Base-by-base conservation (phyloP, 1,140 invertebrate genomes). In the Idris sp. region DNA sequence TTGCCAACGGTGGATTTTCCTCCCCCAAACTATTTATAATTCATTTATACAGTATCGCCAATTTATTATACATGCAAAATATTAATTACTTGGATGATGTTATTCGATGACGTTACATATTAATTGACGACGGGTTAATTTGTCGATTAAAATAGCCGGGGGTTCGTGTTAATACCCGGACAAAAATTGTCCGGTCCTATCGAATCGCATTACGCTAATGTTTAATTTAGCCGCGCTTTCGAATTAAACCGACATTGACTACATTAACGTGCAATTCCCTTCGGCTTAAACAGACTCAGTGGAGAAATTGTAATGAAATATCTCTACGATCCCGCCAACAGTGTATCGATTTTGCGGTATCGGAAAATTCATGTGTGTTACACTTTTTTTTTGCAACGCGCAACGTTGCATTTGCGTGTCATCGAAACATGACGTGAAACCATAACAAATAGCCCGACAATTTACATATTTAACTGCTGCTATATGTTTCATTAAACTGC, bases 221-320 rank as follows among this genome's bases (percentile, higher is more conserved):
- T 56, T 62, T 54, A 62, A 71, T 62, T 62, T 49, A 35, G 36
- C 46, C 40, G 19, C 43, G 18, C 61, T 71, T 71, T 28, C 35
- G 43, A 62, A 22, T 56, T 56, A 62, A 71, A 25, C 44, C 43
- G 67, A 41, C 15, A 62, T 71, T 71, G 62, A 62, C 67, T 54
- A 51, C 67, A 44, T 59, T 54, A 65, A 31, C 59, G 51, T 48
- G 13, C 41, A 22, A 68, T 68, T 68, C 64, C 64, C 53, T 10
- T 26, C 46, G 53, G 65, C 54, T 51, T 35, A 51, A 43, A 58
- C 54, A 28, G 11, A 58, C 51, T 49, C 41, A 44, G 36, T 41
- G 28, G 36, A 30, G 65, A 51, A 68, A 59, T 36, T 56, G 62
- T 59, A 69, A 69, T 69, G 65, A 69, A 69, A 59, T 59, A 59